A percentile compares a stretch with the other conserved stretches of the same genome.
phyloP scores from a whole-genome alignment of 2,888 invertebrate species.

The Thalpophila matura region DNA sequence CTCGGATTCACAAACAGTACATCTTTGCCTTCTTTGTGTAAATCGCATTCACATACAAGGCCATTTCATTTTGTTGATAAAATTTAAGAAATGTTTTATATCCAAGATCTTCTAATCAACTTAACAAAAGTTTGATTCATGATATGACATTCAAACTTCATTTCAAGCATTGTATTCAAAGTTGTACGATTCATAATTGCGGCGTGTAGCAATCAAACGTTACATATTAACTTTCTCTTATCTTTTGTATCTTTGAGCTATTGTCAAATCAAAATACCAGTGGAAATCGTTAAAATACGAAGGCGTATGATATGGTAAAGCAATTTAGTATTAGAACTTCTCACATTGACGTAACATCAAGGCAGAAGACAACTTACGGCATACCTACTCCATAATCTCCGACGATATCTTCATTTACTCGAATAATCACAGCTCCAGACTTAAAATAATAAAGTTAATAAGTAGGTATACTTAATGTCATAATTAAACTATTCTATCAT shows the following conservation, averaged over 20 bases:
- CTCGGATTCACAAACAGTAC: constrained; percentile 33
- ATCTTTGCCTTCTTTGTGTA: constrained; percentile 24
- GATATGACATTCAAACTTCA: constrained; percentile 28
- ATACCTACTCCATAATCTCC: too few species aligned
- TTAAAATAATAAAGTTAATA: too few species aligned
- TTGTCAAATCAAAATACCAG: constrained; percentile 43
- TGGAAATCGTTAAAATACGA: constrained; percentile 27
- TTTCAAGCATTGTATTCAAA: constrained; percentile 35
- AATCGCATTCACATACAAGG: constrained; percentile 33
- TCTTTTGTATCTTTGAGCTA: constrained; percentile 47
- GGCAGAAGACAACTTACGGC: not conserved
- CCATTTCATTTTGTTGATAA: constrained; percentile 15
- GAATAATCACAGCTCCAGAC: not conserved
- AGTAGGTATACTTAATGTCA: too few species aligned
- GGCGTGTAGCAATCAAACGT: constrained; percentile 39
- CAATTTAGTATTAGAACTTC: constrained; percentile 18
- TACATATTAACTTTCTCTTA: constrained; percentile 56
- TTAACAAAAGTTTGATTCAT: constrained; percentile 30
- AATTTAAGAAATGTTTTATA: constrained; percentile 16
- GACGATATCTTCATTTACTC: not conserved
- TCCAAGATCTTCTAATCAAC: constrained; percentile 18
- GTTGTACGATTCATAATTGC: constrained; percentile 22
- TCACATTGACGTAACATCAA: not conserved
- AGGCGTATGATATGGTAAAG: constrained; percentile 4
- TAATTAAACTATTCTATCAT: too few species aligned